Evolutionary conservation across 2,113 vertebrate species (phyloP).

Genomic region (Todiramphus saurophagus): DNA sequence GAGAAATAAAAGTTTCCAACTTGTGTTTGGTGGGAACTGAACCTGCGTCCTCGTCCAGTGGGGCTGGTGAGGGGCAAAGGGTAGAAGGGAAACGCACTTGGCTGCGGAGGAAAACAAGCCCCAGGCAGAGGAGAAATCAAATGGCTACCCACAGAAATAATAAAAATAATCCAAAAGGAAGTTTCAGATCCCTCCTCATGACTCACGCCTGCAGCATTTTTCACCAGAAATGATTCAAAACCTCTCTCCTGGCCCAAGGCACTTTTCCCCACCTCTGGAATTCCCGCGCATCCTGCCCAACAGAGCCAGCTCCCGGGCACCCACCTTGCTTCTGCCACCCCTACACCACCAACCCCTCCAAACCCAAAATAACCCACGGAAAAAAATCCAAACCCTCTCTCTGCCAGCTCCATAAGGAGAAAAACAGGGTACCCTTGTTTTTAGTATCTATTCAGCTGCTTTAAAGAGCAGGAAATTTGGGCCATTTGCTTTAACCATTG

Average conservation of each 20-base stretch:
- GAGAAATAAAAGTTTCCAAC: neutral
- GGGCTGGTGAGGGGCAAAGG: neutral
- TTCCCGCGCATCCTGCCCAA: neutral
- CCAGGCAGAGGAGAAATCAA: neutral
- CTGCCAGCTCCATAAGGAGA: neutral
- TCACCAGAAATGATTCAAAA: neutral
- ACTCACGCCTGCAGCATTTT: neutral
- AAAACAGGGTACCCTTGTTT: conserved; percentile 54
- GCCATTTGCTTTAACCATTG: conserved; percentile 59
- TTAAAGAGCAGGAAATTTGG: conserved; percentile 69
- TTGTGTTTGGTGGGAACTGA: neutral
- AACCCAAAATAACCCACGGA: neutral
- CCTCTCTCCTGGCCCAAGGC: rapidly evolving
- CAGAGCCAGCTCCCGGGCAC: neutral
- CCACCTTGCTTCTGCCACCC: neutral
- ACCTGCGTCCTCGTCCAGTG: neutral
- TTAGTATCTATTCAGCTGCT: conserved; percentile 30
- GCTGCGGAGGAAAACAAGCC: neutral
- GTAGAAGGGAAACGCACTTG: neutral
- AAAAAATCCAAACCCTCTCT: no score
- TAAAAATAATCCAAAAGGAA: neutral
- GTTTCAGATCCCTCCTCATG: neutral
- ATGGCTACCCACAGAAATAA: neutral
- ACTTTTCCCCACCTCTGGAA: conserved; percentile 4
- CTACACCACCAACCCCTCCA: neutral